Evolutionary conservation across 1,140 invertebrate genomes (phyloP), one percentile per base, ranked within the genome.

Genomic region (Nymphalis io): DNA sequence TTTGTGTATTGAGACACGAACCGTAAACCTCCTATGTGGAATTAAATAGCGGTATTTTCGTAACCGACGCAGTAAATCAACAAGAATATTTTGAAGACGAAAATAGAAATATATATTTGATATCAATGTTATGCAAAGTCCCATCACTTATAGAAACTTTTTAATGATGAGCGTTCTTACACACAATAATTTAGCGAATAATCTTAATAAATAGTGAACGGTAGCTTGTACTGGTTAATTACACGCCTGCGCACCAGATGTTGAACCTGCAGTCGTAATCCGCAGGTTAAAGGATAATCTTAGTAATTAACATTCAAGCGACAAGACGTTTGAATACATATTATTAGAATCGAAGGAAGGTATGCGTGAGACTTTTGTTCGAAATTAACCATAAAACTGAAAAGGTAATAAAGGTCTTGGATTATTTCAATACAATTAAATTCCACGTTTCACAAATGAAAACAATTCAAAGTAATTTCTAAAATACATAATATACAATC

Each of bases 191-290:
- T 71, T 51, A 66, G 62, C 59, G 66, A 70, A 70, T 67, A 62
- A 67, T 66, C 23, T 67, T 70, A 75, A 68, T 74, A 75, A 80
- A 80, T 75, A 79, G 78, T 70, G 75, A 80, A 77, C 82, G 81
- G 85, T 87, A 87, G 85, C 85, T 75, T 79, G 75, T 80, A 82
- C 78, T 79, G 70, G 65, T 73, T 79, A 75, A 79, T 72, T 77
- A 84, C 82, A 72, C 73, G 78, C 70, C 61, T 81, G 83, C 75
- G 62, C 69, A 73, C 83, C 84, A 86, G 83, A 86, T 88, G 85
- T 79, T 75, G 76, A 66, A 68, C 74, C 58, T 76, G 66, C 75
- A 68, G 20, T 53, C 55, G 46, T 58, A 61, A 39, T 55, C 60
- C 53, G 71, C 63, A 70, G 62, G 69, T 67, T 77, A 78, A 72